phyloP scores from a whole-genome alignment of 2,797 vertebrate genomes.

The Coregonus sp. region DNA sequence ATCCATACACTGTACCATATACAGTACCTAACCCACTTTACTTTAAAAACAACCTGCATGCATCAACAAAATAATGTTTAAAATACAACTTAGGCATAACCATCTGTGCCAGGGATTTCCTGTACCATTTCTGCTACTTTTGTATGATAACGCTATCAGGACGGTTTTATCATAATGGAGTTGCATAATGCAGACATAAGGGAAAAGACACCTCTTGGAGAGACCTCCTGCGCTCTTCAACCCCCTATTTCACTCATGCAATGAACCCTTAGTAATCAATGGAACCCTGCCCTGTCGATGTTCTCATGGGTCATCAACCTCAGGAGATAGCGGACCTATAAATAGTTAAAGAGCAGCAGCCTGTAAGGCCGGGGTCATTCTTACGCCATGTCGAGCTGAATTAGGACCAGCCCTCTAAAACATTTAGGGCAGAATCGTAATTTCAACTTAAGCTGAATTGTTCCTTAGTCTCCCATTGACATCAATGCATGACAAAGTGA shows the following conservation, averaged over 20 bases:
- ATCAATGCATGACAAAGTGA: neutral
- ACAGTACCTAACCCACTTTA: too few species aligned
- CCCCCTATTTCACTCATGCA: neutral
- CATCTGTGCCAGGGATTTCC: neutral
- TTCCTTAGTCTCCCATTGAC: too few species aligned
- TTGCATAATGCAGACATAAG: neutral
- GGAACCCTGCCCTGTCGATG: neutral
- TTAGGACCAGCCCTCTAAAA: constrained; percentile 21
- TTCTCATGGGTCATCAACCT: constrained; percentile 7
- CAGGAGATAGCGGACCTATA: constrained; percentile 36
- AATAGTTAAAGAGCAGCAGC: constrained; percentile 61
- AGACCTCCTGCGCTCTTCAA: constrained; percentile 8
- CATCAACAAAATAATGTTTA: too few species aligned
- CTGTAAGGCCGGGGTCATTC: constrained; percentile 48
- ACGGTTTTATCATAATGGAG: neutral
- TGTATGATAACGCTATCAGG: neutral
- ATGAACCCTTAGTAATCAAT: neutral
- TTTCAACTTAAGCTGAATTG: too few species aligned
- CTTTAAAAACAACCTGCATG: too few species aligned
- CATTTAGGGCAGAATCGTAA: neutral
- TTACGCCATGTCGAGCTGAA: constrained; percentile 52
- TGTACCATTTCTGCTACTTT: neutral
- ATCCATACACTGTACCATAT: too few species aligned
- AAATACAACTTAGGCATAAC: too few species aligned
- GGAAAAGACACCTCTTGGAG: neutral